Conservation (phyloP, 1,140 invertebrate genomes). For the Danaus plexippus region DNA sequence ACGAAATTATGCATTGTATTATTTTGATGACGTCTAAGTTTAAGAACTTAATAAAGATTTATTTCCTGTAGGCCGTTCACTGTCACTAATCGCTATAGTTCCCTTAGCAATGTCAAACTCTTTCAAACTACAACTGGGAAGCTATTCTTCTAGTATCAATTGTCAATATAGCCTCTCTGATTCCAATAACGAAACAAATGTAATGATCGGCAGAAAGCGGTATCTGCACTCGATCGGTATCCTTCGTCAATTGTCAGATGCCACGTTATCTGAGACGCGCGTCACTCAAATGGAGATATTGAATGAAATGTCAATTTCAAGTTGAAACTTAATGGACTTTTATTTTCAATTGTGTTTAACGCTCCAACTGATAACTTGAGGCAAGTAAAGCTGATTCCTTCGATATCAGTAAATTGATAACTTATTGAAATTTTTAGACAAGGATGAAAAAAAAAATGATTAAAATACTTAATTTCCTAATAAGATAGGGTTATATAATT, state of each 20-base stretch:
- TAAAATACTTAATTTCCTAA: too few species aligned
- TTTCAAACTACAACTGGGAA: neutral
- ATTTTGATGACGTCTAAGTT: too few species aligned
- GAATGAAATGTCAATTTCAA: conserved; percentile 40
- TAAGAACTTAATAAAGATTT: too few species aligned
- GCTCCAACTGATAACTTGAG: conserved; percentile 2
- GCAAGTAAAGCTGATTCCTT: conserved; percentile 8
- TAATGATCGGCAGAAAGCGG: conserved; percentile 15
- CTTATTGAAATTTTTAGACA: too few species aligned
- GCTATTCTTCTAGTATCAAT: conserved; percentile 2
- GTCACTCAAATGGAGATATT: conserved; percentile 35
- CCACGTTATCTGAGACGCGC: conserved; percentile 34
- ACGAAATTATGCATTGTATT: too few species aligned
- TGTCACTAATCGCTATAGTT: too few species aligned
- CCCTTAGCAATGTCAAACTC: too few species aligned
- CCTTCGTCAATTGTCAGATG: conserved; percentile 34
- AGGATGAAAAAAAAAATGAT: too few species aligned
- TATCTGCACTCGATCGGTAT: conserved; percentile 27
- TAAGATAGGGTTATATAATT: too few species aligned
- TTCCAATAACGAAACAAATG: too few species aligned
- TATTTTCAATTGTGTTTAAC: conserved; percentile 25
- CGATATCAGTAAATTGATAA: conserved; percentile 1
- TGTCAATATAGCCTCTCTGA: too few species aligned
- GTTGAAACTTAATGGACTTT: conserved; percentile 26
- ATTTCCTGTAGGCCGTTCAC: too few species aligned